These are phyloP conservation scores for Phainopepla nitens DNA, from an alignment of 2,113 vertebrate genomes.

Conservation along the genomic window DNA sequence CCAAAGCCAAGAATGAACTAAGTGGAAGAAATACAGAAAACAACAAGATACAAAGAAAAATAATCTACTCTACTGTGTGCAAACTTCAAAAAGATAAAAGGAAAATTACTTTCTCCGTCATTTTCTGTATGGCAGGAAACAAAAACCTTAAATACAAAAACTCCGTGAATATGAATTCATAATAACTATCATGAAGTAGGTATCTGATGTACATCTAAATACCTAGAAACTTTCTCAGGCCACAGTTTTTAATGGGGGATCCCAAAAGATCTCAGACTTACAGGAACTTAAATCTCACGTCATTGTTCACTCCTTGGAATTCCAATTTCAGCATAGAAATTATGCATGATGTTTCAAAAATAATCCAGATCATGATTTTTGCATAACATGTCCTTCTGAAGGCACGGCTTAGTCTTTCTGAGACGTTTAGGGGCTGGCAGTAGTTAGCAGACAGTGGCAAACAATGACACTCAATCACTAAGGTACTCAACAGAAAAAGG, in stretches of 20 bases:
- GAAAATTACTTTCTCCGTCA: background rate
- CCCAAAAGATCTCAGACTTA: background rate
- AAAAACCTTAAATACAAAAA: background rate
- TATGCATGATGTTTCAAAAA: background rate
- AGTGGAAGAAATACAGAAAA: conserved; percentile 3
- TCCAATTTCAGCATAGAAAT: background rate
- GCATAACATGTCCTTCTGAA: background rate
- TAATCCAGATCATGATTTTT: background rate
- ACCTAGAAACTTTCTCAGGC: background rate
- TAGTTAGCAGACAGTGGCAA: background rate
- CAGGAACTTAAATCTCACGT: background rate
- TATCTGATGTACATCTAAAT: background rate
- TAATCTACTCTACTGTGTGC: background rate
- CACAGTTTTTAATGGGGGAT: background rate
- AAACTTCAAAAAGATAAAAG: background rate
- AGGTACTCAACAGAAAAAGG: background rate
- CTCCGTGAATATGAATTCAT: background rate
- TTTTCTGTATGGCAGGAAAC: background rate
- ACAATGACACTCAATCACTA: background rate
- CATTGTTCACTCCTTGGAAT: background rate
- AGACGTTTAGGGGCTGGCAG: background rate
- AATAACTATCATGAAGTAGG: background rate
- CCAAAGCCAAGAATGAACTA: conserved; percentile 7
- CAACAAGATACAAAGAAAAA: background rate
- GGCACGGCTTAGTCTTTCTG: background rate